A percentile compares a stretch with the other conserved stretches of the same genome.
These are phyloP conservation scores for Scolopax mira DNA, from an alignment of 2,113 vertebrate genomes.

Conservation along the genomic window DNA sequence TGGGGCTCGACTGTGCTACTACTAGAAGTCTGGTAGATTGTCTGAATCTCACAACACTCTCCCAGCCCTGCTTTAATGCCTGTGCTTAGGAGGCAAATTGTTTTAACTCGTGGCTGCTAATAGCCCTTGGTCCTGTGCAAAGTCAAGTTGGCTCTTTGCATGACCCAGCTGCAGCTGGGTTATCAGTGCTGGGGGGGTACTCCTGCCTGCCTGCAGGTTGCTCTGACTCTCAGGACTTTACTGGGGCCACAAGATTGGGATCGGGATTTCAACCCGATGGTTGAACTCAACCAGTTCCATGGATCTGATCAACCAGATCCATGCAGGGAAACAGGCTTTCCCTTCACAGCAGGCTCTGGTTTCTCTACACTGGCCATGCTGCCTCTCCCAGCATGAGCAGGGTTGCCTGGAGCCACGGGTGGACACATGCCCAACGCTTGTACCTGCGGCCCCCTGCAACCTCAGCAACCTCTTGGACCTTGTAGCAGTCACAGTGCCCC, in stretches of 20 bases:
- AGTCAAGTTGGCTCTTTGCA: not conserved
- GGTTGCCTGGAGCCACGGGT: fast-evolving
- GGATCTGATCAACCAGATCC: not conserved
- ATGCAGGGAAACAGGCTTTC: not conserved
- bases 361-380: fast-evolving
- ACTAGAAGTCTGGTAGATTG: too few species aligned
- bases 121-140: not conserved
- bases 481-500: fast-evolving
- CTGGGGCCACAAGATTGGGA: too few species aligned
- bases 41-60: too few species aligned
- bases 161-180: not conserved
- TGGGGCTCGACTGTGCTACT: too few species aligned
- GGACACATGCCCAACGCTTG: fast-evolving
- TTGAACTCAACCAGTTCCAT: too few species aligned
- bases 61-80: not conserved
- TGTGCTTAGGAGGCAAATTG: not conserved
- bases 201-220: not conserved
- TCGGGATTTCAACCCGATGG: not conserved
- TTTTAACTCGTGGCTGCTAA: not conserved
- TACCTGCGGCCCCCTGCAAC: not conserved
- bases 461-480: not conserved
- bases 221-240: not conserved
- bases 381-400: fast-evolving
- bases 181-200: not conserved
- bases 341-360: not conserved